phyloP scores from a whole-genome alignment of 2,888 invertebrate species.

The Andrena bicolor region DNA sequence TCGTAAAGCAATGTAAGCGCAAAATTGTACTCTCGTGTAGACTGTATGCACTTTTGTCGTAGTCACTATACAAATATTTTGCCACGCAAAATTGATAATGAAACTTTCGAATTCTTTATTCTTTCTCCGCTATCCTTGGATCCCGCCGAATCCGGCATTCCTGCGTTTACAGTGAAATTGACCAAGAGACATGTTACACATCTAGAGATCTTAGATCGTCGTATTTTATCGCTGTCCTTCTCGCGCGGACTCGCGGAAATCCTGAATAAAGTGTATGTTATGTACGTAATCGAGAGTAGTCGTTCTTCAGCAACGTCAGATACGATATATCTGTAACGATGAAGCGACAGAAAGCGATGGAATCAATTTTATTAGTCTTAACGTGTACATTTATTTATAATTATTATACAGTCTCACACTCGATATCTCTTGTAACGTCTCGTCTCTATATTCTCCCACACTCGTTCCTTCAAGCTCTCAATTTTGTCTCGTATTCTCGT shows the following conservation, averaged over 20 bases:
- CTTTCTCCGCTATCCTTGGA: background rate
- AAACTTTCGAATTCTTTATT: constrained; percentile 14
- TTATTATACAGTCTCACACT: constrained; percentile 83
- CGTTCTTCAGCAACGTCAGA: background rate
- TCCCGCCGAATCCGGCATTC: background rate
- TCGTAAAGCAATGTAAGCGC: constrained; percentile 17
- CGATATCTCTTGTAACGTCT: constrained; percentile 74
- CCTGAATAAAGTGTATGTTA: background rate
- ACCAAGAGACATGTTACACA: background rate
- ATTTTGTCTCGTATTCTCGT: constrained; percentile 44
- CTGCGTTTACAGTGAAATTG: background rate
- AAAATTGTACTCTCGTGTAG: constrained; percentile 39
- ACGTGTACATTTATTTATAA: constrained; percentile 83
- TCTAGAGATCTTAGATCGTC: background rate
- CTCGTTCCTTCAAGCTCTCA: constrained; percentile 54
- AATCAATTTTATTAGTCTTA: constrained; percentile 72
- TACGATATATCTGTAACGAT: background rate
- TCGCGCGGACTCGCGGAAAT: background rate
- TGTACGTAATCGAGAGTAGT: background rate
- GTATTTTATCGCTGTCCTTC: background rate
- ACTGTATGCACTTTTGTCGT: constrained; percentile 45
- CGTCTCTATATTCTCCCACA: constrained; percentile 65
- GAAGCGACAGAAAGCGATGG: constrained; percentile 39
- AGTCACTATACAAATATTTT: constrained; percentile 50
- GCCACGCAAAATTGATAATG: constrained; percentile 9